A percentile compares a stretch with the other conserved stretches of the same genome.
Evolutionary conservation across 2,113 vertebrate genomes (phyloP).

Genomic region (Cyprinus carpio): DNA sequence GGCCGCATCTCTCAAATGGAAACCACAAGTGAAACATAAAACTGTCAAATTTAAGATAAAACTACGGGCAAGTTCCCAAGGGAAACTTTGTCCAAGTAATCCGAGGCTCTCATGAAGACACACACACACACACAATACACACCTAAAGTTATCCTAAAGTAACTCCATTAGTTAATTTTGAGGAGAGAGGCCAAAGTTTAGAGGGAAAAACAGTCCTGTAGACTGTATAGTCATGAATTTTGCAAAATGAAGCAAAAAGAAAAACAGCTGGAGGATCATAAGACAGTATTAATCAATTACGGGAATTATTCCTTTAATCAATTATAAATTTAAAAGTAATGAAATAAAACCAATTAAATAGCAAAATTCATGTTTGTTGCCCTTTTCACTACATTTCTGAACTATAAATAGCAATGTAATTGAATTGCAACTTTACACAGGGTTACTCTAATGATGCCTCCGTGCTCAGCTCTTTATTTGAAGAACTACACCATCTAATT

Average conservation of each 20-base stretch:
- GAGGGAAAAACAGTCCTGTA: not conserved
- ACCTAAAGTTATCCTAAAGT: slow-evolving; percentile 5
- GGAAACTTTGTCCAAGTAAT: slow-evolving; percentile 49
- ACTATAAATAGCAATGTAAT: not conserved
- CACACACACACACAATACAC: too few species aligned
- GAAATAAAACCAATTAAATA: not conserved
- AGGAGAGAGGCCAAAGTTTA: not conserved
- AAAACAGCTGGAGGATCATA: too few species aligned
- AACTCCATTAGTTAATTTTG: not conserved
- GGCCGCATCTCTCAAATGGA: slow-evolving; percentile 50
- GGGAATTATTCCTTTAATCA: not conserved
- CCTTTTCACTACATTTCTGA: not conserved
- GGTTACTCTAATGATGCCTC: not conserved
- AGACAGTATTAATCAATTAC: not conserved
- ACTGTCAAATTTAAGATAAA: slow-evolving; percentile 51
- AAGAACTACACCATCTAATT: slow-evolving; percentile 44
- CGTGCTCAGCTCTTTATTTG: not conserved
- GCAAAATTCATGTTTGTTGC: not conserved
- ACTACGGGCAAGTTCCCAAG: slow-evolving; percentile 32
- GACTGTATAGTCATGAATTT: not conserved
- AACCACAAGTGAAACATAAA: slow-evolving; percentile 61
- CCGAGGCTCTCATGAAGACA: slow-evolving; percentile 40
- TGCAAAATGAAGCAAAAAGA: not conserved
- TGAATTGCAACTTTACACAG: not conserved
- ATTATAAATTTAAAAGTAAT: not conserved